A percentile compares a stretch with the other conserved stretches of the same genome.
These are phyloP conservation scores for Centruroides sculpturatus DNA, from an alignment of 1,140 invertebrate genomes.

Conservation along the genomic window DNA sequence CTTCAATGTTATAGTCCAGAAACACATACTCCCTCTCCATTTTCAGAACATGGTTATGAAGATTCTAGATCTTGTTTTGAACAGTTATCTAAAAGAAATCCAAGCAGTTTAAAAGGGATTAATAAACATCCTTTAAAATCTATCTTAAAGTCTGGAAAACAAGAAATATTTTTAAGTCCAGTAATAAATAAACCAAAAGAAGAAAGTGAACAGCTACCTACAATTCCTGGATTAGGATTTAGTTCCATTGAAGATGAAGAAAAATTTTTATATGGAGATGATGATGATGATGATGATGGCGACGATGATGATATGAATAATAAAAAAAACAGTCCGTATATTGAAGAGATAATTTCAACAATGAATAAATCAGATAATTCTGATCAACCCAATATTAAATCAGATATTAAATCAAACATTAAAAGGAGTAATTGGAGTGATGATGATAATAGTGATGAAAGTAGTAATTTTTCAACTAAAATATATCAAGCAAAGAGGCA, in stretches of 20 bases:
- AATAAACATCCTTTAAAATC: background rate
- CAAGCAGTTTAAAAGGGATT: background rate
- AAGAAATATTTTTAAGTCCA: background rate
- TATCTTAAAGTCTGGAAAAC: background rate
- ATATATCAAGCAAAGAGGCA: too few species aligned
- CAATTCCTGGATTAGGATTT: background rate
- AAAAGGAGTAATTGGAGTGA: background rate
- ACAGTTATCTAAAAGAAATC: background rate
- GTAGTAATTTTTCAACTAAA: background rate
- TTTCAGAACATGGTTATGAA: background rate
- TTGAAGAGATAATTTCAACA: too few species aligned
- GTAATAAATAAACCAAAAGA: background rate
- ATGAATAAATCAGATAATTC: too few species aligned
- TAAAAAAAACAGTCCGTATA: too few species aligned
- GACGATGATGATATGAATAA: too few species aligned
- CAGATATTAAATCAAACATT: background rate
- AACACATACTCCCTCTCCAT: background rate
- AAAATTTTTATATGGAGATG: background rate
- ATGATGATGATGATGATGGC: background rate
- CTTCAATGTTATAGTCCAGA: background rate
- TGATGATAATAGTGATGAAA: background rate
- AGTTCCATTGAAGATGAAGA: background rate
- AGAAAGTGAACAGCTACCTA: background rate
- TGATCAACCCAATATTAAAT: too few species aligned
- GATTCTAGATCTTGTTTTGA: background rate